Evolutionary conservation across 2,888 invertebrate species (phyloP).

Genomic region (Tromatobia lineatoria): DNA sequence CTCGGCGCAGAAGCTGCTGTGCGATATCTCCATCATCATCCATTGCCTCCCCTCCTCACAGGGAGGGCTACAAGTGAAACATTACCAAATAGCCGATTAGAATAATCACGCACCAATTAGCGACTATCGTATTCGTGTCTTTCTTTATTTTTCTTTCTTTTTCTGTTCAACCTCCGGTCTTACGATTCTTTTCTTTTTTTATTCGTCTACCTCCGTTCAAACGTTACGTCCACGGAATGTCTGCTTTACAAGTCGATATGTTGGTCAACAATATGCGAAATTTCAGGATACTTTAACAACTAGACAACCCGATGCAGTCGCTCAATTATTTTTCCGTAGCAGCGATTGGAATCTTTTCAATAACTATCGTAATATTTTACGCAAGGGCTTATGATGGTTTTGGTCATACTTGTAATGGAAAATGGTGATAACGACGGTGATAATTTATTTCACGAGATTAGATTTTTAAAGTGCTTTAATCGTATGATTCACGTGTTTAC

Average conservation of each 20-base stretch:
- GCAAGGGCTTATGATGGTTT: neutral
- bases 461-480: too few relatives aligned
- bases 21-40: slow-evolving; percentile 69
- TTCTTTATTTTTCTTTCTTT: slow-evolving; percentile 57
- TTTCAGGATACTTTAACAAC: neutral
- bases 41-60: slow-evolving; percentile 84
- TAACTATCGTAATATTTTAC: neutral
- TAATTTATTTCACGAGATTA: neutral
- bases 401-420: neutral
- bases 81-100: slow-evolving; percentile 85
- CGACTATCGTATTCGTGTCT: slow-evolving; percentile 63
- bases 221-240: slow-evolving; percentile 63
- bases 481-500: too few relatives aligned
- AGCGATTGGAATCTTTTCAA: neutral
- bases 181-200: slow-evolving; percentile 44
- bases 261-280: slow-evolving; percentile 8
- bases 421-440: neutral
- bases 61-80: slow-evolving; percentile 86
- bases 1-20: slow-evolving; percentile 67
- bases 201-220: slow-evolving; percentile 32
- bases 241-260: slow-evolving; percentile 28
- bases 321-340: neutral
- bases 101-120: slow-evolving; percentile 73
- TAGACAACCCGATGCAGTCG: neutral
- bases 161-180: slow-evolving; percentile 48